Base-by-base conservation (phyloP, 2,888 invertebrate species). In the Amorpha juglandis region DNA sequence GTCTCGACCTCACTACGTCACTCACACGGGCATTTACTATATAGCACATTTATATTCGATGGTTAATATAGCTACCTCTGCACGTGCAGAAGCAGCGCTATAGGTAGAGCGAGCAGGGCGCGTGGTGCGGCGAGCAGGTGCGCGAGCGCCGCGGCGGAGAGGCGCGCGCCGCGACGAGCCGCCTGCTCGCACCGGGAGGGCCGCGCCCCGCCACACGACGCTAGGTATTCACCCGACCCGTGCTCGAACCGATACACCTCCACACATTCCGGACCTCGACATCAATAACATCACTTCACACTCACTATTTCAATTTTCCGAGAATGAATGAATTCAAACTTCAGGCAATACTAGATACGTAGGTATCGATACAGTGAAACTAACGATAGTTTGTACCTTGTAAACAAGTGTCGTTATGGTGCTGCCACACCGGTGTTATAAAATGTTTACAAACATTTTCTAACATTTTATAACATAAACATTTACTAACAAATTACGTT, bases 41-140 rank as follows among this genome's bases (percentile, higher is more conserved):
- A 27, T 27, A 27, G 4, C 4, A 3, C 27, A 27, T 27, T 4
- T 27, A 27, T 27, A 4, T 45, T 45, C 14, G 12, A 9, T 38
- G 9, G 9, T 38, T 38, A 38, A 6, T 6, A 8, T 38, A 6
- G 38, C 9, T 35, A 65, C 47, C 66, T 68, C 69, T 70, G 65
- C 48, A 62, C 52, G 9, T 68, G 70, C 77, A 96, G 96, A 64
- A 96, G 83, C 19, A 95, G 76, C 0, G 95, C 95, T 79, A 95
- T 95, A 74, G 96, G 95, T 35, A 94, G 64, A 51, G 95, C 94
- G 7, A 95, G 94, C 67, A 96, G 79, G 62, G 95, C 81, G 11
- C 96, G 96, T 69, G 95, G 83, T 73, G 95, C 93, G 76, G 84
- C 82, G 16, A 95, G 81, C 1, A 94, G 94, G 83, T 95, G 95